Percentiles rank a stretch among this genome's conserved stretches.
phyloP scores from a whole-genome alignment of 2,888 invertebrate species.

The Caenorhabditis wallacei region DNA sequence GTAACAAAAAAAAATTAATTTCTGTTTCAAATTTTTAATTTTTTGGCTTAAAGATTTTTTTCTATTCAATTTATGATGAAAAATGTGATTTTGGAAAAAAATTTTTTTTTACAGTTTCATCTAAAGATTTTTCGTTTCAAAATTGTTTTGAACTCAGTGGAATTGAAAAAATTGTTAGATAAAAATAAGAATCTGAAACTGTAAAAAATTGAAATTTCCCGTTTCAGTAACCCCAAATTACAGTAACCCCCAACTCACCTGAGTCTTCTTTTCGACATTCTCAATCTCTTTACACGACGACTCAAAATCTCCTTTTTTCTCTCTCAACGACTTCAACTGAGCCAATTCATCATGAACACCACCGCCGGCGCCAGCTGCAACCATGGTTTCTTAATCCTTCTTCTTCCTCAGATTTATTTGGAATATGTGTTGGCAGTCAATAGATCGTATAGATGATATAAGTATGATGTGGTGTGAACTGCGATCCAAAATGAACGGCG shows the following conservation, averaged over 20 bases:
- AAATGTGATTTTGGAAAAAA: no score
- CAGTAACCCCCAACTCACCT: conserved; percentile 42
- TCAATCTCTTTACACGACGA: conserved; percentile 76
- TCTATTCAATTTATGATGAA: no score
- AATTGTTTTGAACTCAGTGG: no score
- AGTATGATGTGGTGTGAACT: conserved; percentile 65
- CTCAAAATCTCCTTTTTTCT: conserved; percentile 80
- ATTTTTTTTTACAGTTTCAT: no score
- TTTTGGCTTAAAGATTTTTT: no score
- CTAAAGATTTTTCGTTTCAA: no score
- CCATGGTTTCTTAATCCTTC: conserved; percentile 44
- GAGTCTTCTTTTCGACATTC: conserved; percentile 71
- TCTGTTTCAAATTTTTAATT: no score
- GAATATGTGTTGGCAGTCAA: conserved; percentile 33
- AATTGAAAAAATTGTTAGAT: no score
- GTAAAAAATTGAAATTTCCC: no score
- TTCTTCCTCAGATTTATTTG: conserved; percentile 11
- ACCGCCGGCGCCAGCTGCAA: conserved; percentile 76
- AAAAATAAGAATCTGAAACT: no score
- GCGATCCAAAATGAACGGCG: conserved; percentile 26
- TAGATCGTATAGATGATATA: conserved; percentile 65
- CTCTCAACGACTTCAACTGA: conserved; percentile 75
- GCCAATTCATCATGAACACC: conserved; percentile 81
- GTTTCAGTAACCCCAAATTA: neutral
- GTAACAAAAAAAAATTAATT: no score